These are phyloP conservation scores for Prunella strophiata DNA, from an alignment of 2,797 vertebrate species.

Conservation along the genomic window DNA sequence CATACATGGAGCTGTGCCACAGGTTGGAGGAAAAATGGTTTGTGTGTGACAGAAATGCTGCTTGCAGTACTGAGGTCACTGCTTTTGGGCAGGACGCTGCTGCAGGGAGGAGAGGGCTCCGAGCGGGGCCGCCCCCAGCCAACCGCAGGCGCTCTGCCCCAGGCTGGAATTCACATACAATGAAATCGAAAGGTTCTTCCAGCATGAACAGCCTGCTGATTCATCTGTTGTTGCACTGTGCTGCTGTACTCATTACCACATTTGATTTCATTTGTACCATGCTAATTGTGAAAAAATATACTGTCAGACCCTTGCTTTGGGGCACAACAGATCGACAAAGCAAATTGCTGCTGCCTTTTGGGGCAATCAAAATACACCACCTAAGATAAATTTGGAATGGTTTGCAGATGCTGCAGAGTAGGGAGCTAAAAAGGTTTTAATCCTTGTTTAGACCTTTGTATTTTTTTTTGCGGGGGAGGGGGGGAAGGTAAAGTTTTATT, in stretches of 20 bases:
- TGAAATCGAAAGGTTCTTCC: slow-evolving; percentile 13
- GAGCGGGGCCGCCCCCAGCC: background rate
- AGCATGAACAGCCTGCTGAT: slow-evolving; percentile 12
- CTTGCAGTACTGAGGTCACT: background rate
- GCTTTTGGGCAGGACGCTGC: background rate
- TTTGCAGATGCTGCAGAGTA: background rate
- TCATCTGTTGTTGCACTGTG: slow-evolving; percentile 25
- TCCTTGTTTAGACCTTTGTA: background rate
- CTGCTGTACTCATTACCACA: background rate
- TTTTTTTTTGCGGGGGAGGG: fast-evolving
- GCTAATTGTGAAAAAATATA: background rate
- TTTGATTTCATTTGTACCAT: background rate
- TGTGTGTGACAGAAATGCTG: background rate
- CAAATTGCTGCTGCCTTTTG: background rate
- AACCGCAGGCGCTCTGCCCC: background rate
- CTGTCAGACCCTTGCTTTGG: background rate
- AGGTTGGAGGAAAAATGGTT: background rate
- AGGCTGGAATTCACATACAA: background rate
- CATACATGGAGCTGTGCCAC: background rate
- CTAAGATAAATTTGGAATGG: background rate
- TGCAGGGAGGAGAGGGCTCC: background rate
- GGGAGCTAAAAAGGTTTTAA: background rate
- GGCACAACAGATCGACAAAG: background rate
- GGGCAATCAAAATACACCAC: background rate
- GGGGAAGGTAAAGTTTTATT: background rate